Evolutionary conservation across 2,113 vertebrate genomes (phyloP).

Genomic region (Falcunculus frontatus): DNA sequence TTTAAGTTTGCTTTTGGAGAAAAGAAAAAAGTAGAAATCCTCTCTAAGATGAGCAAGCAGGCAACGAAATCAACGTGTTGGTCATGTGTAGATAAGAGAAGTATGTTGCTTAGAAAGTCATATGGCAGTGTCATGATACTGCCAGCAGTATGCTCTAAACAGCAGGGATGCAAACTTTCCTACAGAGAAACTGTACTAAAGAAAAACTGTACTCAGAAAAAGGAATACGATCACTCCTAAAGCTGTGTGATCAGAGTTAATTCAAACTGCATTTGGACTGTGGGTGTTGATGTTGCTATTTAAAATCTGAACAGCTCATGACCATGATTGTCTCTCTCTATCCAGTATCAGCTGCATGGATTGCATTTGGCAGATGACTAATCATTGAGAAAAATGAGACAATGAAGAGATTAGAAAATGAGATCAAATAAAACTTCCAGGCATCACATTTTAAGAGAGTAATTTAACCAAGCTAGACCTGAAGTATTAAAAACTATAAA

Average conservation of each 20-base stretch:
- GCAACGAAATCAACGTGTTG: not conserved
- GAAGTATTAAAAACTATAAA: not conserved
- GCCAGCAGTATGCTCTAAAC: not conserved
- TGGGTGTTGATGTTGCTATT: not conserved
- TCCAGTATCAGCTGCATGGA: not conserved
- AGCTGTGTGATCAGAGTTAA: not conserved
- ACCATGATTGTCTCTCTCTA: not conserved
- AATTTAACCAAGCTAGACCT: not conserved
- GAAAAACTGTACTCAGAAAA: not conserved
- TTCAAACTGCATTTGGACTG: constrained; percentile 1
- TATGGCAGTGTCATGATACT: not conserved
- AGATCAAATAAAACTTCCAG: not conserved
- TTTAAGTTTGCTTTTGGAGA: not conserved
- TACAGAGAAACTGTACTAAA: not conserved
- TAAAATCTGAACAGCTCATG: not conserved
- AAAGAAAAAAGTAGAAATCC: not conserved
- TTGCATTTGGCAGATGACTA: not conserved
- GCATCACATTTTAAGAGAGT: not conserved
- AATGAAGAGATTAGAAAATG: not conserved
- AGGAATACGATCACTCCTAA: not conserved
- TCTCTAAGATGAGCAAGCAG: not conserved
- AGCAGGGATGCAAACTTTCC: not conserved
- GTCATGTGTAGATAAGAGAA: not conserved
- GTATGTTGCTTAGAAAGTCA: not conserved
- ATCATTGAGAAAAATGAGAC: constrained; percentile 21